Evolutionary conservation across 2,888 invertebrate species (phyloP).

Genomic region (Allolobophora icterica): DNA sequence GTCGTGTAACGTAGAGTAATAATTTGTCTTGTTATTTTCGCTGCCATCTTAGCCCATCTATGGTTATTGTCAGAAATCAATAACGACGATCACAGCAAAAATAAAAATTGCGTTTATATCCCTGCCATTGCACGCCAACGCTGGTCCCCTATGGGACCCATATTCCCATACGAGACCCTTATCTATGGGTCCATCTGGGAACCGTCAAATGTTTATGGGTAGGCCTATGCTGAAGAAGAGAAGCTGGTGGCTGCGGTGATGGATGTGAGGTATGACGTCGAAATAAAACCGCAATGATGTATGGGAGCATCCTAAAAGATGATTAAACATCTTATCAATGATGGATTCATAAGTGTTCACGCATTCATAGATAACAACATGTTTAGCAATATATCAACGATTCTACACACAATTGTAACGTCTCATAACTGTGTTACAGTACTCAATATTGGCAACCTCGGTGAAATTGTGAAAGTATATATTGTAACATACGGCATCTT

Average conservation of each 20-base stretch:
- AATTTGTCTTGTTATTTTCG: not conserved
- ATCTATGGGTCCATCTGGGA: no score
- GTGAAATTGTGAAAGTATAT: not conserved
- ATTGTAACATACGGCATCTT: no score
- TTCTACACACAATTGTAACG: not conserved
- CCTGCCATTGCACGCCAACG: not conserved
- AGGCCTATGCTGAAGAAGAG: not conserved
- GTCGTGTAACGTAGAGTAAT: not conserved
- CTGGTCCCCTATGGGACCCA: no score
- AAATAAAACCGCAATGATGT: not conserved
- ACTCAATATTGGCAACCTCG: not conserved
- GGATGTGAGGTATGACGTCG: not conserved
- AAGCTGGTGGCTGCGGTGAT: not conserved
- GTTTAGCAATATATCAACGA: not conserved
- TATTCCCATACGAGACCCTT: no score
- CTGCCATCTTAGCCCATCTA: no score
- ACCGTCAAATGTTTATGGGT: no score
- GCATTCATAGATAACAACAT: not conserved
- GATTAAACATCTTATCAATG: not conserved
- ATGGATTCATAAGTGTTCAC: not conserved
- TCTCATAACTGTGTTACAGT: not conserved
- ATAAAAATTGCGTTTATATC: not conserved
- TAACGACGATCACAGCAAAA: not conserved
- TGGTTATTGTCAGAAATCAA: slow-evolving; percentile 17
- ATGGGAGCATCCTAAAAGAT: not conserved